Percentiles rank a stretch among this genome's conserved stretches.
phyloP scores from a whole-genome alignment of 2,797 vertebrate species.

The Loriculus beryllinus region DNA sequence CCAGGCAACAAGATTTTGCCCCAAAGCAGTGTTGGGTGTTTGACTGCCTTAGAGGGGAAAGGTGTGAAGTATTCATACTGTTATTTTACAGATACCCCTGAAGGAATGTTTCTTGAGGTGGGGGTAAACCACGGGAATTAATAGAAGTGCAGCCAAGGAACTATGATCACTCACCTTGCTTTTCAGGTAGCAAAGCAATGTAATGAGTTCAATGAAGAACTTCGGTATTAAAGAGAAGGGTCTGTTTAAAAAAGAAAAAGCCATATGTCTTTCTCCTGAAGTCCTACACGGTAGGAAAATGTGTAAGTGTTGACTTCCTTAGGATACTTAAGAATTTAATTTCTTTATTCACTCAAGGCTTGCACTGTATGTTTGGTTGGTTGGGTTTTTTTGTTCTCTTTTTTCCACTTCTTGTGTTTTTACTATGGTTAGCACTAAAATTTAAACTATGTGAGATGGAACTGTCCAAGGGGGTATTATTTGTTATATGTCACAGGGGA shows the following conservation, averaged over 20 bases:
- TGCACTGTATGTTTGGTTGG: not conserved
- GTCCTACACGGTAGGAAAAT: rapidly evolving
- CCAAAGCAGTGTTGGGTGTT: rapidly evolving
- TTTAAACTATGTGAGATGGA: not conserved
- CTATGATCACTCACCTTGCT: rapidly evolving
- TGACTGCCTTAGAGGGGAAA: rapidly evolving
- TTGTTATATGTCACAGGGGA: rapidly evolving
- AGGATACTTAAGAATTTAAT: not conserved
- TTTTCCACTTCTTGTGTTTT: not conserved
- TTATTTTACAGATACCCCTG: rapidly evolving
- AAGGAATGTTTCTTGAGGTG: no score
- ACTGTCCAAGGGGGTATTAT: not conserved
- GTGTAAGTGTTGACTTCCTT: rapidly evolving
- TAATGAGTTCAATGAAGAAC: not conserved
- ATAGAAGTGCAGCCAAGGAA: not conserved
- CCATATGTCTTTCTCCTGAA: rapidly evolving
- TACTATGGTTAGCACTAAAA: not conserved
- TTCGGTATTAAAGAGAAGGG: rapidly evolving
- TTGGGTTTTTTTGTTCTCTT: not conserved
- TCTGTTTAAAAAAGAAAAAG: not conserved
- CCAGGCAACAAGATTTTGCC: rapidly evolving
- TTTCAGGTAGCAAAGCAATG: not conserved
- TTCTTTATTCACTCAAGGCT: not conserved
- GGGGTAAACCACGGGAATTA: no score
- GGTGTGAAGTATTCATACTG: rapidly evolving